Evolutionary conservation across 2,113 vertebrate genomes (phyloP), one percentile per base, ranked within the genome.

Genomic region (Salminus brasiliensis): DNA sequence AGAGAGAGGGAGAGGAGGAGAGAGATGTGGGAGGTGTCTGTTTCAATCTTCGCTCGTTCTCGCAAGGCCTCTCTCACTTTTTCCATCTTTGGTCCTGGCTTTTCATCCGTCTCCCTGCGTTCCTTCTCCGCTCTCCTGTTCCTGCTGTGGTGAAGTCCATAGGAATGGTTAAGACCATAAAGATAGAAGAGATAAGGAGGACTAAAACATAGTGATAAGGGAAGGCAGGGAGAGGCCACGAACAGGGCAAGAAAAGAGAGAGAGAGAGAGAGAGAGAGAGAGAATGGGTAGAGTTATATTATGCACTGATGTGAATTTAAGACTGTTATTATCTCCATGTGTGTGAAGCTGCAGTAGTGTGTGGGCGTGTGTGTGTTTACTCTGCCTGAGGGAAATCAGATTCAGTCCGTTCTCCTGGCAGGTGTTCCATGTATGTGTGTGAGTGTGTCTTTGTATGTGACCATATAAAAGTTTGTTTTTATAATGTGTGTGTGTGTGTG

Each of bases 101-200:
- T 10, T 66, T 23, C 10, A 12, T 39, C 16, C 4, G 12, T 13
- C 45, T 53, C 30, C 21, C 34, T n/a, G 62, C 8, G 4, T 55
- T 67, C n/a, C 18, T 12, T 39, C 13, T 3, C 9, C 30, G 21
- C 16, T 66, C 15, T 76, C 32, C 10, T 29, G 45, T 13, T n/a
- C 18, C 25, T 55, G 45, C n/a, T n/a, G 29, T 32, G 53, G 21
- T 68, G 75, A 70, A 36, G 55, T 18, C 67, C 13, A 30, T 9
- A 59, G 36, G 18, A 45, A 32, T 16, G 49, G 41, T 12, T 45
- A 53, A 39, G 36, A 32, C 6, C 25, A 32, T 78, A 59, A 70
- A 60, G 75, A 59, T 78, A 45, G 30, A 52, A 43, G 52, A 45
- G 65, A 77, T 70, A 78, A 69, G 6, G 32, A 34, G 18, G 53